Evolutionary conservation across 2,113 vertebrate species (phyloP), one percentile per base, ranked within the genome.

Genomic region (Garra rufa): DNA sequence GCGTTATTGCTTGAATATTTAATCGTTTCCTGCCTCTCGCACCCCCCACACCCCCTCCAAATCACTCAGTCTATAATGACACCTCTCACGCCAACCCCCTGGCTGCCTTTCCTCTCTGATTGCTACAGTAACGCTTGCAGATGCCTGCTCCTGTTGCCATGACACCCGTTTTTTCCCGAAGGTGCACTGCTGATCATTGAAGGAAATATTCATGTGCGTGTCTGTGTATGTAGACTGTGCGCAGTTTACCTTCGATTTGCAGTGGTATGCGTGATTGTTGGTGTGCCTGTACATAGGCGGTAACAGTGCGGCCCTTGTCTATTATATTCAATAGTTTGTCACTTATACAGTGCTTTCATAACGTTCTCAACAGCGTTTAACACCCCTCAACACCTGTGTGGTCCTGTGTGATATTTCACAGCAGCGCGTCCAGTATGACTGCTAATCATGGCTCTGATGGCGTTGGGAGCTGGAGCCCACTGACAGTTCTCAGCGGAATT

Each of bases 71-170:
- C 84, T 87, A 86, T 89, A 85, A 86, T 86, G 81, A 85, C 83
- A 84, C 77, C 85, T 81, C 85, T 77, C 87, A 48, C 85, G 28
- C 61, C 52, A 61, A 73, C 84, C 76, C 28, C 30, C 69, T 75
- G 59, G 43, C 71, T 78, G 71, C 80, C 70, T 43, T 57, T 43
- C 28, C 88, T 86, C 77, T 69, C 76, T 83, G 79, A 85, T 88
- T 78, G 82, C 85, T 84, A 84, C 87, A 78, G 84, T 87, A 88
- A 87, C 86, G 59, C 70, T 89, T 85, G 61, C 85, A 84, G 85
- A 88, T 88, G 88, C 86, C 87, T 65, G 86, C 59, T 84, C 50
- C 83, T 88, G 88, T 91, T 91, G 88, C 90, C 87, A 89, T 91
- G 90, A 84, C 88, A 85, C 71, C 88, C 85, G 26, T 7, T 83